Base-by-base conservation (phyloP, 2,113 vertebrate genomes). In the Malurus elegans region DNA sequence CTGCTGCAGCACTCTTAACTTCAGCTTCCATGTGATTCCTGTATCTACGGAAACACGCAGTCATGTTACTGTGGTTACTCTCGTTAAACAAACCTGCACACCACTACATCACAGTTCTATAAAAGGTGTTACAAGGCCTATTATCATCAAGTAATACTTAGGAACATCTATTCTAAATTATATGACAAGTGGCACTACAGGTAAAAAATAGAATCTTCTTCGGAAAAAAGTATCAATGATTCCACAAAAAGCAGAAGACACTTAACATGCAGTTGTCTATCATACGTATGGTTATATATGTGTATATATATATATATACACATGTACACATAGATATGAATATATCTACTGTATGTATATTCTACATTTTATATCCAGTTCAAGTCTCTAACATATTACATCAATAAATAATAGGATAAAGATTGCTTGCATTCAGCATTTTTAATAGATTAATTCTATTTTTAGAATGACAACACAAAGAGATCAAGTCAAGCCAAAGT, bases 251-350 rank as follows among this genome's bases (percentile, higher is more conserved):
- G 44, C 73, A 81, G 44, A 74, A 17, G 19, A 42, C 4, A 47
- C 10, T 4, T 1, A 66, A 70, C 50, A 70, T 13, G 29, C 31
- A 36, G 5, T 12, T 66, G 23, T 45, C 11, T 28, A 7, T 34
- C n/a, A 32, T 5, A 45, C 0, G 0, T 38, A 53, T 19, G 31
- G 24, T 61, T 45, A 84, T 0, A 31, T 8, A 21, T 10, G 31
- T 6, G 4, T 18, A 80, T 0, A 29, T 8, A 21, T 10, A 28
- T 6, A 3, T 18, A 56, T 34, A 23, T 24, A 44, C 4, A 32
- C 4, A 11, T 2, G 4, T 17, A 65, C 10, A 57, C 5, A 51
- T 3, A 44, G 7, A 3, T 58, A 4, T 31, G 14, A 24, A 19
- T 19, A 21, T 4, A 25, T 38, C 38, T 38, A 38, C 38, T 38